Evolutionary conservation across 2,113 vertebrate genomes (phyloP), one percentile per base, ranked within the genome.

Genomic region (Acrocephalus arundinaceus): DNA sequence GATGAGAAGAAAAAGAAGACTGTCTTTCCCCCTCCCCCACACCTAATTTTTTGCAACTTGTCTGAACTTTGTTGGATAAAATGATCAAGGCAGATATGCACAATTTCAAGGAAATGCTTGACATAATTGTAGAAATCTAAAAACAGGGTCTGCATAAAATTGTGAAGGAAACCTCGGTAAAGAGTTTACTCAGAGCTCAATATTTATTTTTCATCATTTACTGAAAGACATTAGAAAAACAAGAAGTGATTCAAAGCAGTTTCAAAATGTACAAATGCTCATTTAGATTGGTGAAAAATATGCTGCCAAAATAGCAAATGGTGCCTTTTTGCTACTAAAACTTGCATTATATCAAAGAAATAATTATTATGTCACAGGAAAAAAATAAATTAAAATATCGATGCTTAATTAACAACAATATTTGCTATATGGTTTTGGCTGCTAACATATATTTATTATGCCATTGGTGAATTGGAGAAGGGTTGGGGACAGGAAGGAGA

Each of bases 51-150:
- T 78, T 85, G 37, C 4, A 12, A n/a, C 15, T 61, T 66, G 8
- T 71, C 49, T 74, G 65, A 74, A 51, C 28, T 90, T 72, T 27
- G 23, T 78, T 87, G 78, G 48, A 59, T 93, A 48, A 79, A 90
- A 57, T 72, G 9, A 52, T 62, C 43, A 55, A 59, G 35, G 30
- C 78, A 87, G 27, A 78, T 20, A 48, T 46, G 54, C 45, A 83
- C 16, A 88, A 6, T 76, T 86, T 76, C 24, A 67, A 62, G 59
- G 46, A 57, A 84, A 77, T 71, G 8, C 15, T 37, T 84, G n/a
- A 41, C 22, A n/a, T 80, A 52, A 70, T 13, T 89, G 15, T 70
- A 85, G 59, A 90, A 76, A 86, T 28, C 30, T 86, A 31, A 49
- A 83, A 91, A 45, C 1, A 2, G 4, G 4, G 4, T 80, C 31